phyloP scores from a whole-genome alignment of 2,797 vertebrate species.

The Epinephelus awoara region DNA sequence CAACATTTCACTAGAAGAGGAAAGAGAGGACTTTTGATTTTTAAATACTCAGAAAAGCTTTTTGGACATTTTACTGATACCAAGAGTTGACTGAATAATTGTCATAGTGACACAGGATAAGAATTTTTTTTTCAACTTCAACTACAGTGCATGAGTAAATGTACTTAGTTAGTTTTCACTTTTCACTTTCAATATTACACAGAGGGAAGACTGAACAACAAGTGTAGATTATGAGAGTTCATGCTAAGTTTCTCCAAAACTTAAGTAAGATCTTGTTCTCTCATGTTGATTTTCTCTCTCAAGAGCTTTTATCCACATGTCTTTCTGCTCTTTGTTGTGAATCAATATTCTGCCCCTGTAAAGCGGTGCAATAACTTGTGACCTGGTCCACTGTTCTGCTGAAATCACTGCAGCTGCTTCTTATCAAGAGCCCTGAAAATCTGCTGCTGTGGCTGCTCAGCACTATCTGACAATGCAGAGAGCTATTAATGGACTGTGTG shows the following conservation, averaged over 20 bases:
- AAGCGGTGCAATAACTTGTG: slow-evolving; percentile 41
- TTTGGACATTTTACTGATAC: no score
- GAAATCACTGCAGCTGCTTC: slow-evolving; percentile 54
- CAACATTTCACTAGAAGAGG: no score
- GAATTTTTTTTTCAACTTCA: not conserved
- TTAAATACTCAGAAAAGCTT: no score
- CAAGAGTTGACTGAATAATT: not conserved
- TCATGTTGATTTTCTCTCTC: slow-evolving; percentile 18
- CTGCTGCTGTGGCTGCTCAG: slow-evolving; percentile 6
- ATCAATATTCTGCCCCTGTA: slow-evolving; percentile 42
- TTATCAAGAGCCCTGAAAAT: slow-evolving; percentile 31
- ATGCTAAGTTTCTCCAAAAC: not conserved
- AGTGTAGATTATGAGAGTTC: not conserved
- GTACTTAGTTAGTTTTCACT: not conserved
- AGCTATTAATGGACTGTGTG: slow-evolving; percentile 27
- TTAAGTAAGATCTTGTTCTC: slow-evolving; percentile 20
- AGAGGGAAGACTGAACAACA: not conserved
- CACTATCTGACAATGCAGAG: slow-evolving; percentile 23
- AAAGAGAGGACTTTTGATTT: no score
- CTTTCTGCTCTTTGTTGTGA: slow-evolving; percentile 11
- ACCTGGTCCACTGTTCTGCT: slow-evolving; percentile 15
- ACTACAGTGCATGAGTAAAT: not conserved
- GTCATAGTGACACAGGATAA: not conserved
- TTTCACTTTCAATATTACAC: not conserved
- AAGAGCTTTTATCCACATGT: slow-evolving; percentile 17